Conservation (phyloP, 2,113 vertebrate species). For the Actenoides lindsayi region DNA sequence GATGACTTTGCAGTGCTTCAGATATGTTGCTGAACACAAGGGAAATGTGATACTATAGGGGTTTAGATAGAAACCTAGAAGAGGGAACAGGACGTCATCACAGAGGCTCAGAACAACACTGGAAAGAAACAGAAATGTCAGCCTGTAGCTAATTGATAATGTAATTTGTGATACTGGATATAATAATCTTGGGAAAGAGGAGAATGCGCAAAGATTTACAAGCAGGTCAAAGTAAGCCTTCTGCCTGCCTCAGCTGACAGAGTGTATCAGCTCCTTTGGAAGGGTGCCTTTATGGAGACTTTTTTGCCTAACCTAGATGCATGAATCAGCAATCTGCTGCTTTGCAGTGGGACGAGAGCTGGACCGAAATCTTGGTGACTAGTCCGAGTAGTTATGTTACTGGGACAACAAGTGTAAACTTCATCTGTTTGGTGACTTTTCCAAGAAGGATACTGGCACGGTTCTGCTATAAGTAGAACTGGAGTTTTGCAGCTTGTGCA, state of each 20-base stretch:
- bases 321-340: slow-evolving; percentile 10
- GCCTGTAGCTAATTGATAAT: not conserved
- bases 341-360: not conserved
- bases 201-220: fast-evolving
- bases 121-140: not conserved
- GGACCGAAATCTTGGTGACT: not conserved
- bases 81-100: not conserved
- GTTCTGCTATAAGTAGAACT: not conserved
- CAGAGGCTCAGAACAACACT: not conserved
- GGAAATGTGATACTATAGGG: not conserved
- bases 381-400: not conserved
- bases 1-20: not conserved
- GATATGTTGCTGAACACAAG: not conserved
- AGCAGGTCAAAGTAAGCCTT: fast-evolving
- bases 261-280: fast-evolving
- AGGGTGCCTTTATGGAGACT: not conserved
- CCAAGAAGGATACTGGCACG: not conserved
- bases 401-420: slow-evolving; percentile 28
- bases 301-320: not conserved
- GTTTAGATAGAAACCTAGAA: not conserved
- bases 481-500: not conserved
- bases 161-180: not conserved
- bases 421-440: not conserved
- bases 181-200: not conserved
- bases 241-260: not conserved